Percentiles rank a stretch among this genome's conserved stretches.
Conservation (phyloP, 2,113 vertebrate genomes). For the Actenoides hombroni region DNA sequence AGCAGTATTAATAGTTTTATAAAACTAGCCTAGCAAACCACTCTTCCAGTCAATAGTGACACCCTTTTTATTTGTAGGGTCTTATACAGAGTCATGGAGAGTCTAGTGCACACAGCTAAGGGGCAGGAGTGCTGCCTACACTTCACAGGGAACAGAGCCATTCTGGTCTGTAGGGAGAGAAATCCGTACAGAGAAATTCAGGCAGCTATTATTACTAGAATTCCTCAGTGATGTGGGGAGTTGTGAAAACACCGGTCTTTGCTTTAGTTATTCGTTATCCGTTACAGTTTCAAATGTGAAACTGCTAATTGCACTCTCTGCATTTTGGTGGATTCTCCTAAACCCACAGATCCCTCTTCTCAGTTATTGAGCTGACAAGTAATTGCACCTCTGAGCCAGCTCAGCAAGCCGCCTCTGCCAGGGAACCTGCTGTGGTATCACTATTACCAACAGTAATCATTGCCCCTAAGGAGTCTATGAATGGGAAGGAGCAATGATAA, state of each 20-base stretch:
- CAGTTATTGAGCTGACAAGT: conserved; percentile 39
- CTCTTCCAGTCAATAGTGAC: neutral
- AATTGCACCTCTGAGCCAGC: conserved; percentile 57
- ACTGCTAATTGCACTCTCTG: conserved; percentile 18
- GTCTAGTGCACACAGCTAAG: neutral
- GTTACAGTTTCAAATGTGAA: neutral
- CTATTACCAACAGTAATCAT: conserved; percentile 57
- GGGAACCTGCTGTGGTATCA: conserved; percentile 59
- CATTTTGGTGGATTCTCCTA: conserved; percentile 42
- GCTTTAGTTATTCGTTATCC: neutral
- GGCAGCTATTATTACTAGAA: neutral
- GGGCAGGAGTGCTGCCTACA: neutral
- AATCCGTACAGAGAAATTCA: neutral
- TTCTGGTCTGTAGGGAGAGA: neutral
- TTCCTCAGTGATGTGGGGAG: neutral
- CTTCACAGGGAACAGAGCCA: neutral
- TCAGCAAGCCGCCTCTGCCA: conserved; percentile 42
- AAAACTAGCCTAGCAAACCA: neutral
- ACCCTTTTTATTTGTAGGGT: neutral
- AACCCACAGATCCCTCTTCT: conserved; percentile 20
- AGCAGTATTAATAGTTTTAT: neutral
- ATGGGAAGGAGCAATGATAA: conserved; percentile 56
- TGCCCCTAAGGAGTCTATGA: conserved; percentile 48
- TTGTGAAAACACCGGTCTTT: conserved; percentile 15
- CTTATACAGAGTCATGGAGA: neutral